These are phyloP conservation scores for Caenorhabditis macrosperma DNA, from an alignment of 2,888 invertebrate species.

Conservation along the genomic window DNA sequence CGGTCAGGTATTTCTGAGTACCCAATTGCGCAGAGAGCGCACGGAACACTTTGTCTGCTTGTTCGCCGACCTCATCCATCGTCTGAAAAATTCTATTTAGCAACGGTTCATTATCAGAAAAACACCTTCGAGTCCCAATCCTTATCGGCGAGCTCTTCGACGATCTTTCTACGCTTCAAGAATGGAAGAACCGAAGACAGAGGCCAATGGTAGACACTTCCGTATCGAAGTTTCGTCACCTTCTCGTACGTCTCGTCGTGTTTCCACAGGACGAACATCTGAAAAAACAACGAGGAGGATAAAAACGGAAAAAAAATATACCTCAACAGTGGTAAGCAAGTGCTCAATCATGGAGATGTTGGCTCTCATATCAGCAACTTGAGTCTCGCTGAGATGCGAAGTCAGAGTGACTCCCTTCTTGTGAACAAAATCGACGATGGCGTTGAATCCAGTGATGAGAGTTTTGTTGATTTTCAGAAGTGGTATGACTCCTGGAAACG, in stretches of 20 bases:
- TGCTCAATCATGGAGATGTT: conserved; percentile 90
- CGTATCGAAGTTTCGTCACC: conserved; percentile 88
- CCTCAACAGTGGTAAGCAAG: conserved; percentile 92
- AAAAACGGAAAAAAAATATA: conserved; percentile 79
- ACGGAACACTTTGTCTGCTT: conserved; percentile 90
- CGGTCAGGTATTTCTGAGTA: conserved; percentile 87
- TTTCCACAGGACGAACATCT: conserved; percentile 91
- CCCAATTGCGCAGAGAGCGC: conserved; percentile 90
- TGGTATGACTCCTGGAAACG: conserved; percentile 88
- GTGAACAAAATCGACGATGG: conserved; percentile 91
- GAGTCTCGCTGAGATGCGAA: conserved; percentile 85
- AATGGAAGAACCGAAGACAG: conserved; percentile 83
- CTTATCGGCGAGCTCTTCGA: conserved; percentile 56
- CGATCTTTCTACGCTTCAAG: conserved; percentile 53
- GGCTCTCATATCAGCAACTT: conserved; percentile 93
- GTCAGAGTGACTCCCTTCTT: conserved; percentile 90
- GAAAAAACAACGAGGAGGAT: conserved; percentile 69
- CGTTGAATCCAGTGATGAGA: conserved; percentile 91
- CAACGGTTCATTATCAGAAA: too few species aligned
- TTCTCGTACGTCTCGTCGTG: conserved; percentile 88
- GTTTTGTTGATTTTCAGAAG: conserved; percentile 93
- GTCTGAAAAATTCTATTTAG: conserved; percentile 61
- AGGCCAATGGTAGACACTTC: conserved; percentile 94
- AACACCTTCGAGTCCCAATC: conserved; percentile 64
- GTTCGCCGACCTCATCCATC: conserved; percentile 82